Percentiles rank a stretch among this genome's conserved stretches.
Conservation (phyloP, 2,888 invertebrate species). For the Nomada ruficornis region DNA sequence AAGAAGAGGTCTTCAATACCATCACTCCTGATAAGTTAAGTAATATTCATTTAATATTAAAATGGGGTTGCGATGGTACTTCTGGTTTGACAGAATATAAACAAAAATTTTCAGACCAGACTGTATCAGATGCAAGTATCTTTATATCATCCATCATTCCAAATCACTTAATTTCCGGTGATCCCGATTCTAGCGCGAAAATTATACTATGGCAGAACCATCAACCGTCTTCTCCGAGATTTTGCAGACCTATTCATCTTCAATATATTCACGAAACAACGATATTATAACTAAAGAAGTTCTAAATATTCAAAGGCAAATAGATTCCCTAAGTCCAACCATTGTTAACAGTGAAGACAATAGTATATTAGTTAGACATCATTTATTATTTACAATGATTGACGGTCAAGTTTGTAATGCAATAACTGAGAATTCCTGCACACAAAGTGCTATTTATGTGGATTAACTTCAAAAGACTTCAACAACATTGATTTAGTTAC, state of each 20-base stretch:
- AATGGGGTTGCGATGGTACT: slow-evolving; percentile 8
- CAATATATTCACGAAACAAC: not conserved
- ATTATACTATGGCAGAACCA: not conserved
- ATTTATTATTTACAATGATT: no score
- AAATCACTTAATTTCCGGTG: not conserved
- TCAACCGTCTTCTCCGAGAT: not conserved
- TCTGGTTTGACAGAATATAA: not conserved
- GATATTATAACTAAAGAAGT: no score
- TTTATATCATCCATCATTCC: not conserved
- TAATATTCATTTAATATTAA: not conserved
- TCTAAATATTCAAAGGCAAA: not conserved
- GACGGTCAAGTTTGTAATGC: no score
- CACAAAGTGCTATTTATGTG: no score
- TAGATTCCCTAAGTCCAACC: not conserved
- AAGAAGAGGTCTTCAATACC: not conserved
- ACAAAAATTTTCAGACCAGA: not conserved
- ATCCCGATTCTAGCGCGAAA: not conserved
- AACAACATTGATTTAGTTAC: no score
- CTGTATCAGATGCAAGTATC: not conserved
- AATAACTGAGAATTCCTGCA: no score
- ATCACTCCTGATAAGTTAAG: not conserved
- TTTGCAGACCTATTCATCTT: slow-evolving; percentile 9
- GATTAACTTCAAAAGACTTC: no score
- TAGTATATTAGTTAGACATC: not conserved
- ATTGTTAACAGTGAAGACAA: not conserved